Evolutionary conservation across 2,113 vertebrate species (phyloP).

Genomic region (Boulengeromyrus knoepffleri): DNA sequence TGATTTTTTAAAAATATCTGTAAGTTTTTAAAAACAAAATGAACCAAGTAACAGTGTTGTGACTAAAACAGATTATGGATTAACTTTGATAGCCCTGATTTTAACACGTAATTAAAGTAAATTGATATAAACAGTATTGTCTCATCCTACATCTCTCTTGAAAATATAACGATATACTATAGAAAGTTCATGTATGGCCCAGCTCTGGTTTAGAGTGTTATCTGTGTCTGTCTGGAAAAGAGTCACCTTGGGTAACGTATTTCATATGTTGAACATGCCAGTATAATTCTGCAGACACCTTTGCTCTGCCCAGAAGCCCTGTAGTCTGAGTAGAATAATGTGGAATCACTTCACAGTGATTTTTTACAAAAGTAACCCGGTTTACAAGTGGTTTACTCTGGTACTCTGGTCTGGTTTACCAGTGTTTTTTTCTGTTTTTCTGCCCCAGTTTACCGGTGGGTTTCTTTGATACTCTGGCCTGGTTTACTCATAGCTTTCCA

Average conservation of each 20-base stretch:
- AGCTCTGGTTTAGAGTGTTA: neutral
- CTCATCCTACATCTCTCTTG: neutral
- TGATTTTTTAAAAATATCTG: neutral
- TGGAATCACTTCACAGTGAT: no score
- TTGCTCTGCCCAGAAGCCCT: no score
- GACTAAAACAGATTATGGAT: no score
- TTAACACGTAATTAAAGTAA: neutral
- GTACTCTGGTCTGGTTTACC: constrained; percentile 21
- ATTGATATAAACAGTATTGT: neutral
- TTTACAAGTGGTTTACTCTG: constrained; percentile 18
- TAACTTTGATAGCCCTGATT: neutral
- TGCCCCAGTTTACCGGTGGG: no score
- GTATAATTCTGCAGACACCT: no score
- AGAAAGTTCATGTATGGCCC: neutral
- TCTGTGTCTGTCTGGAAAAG: neutral
- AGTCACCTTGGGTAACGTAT: neutral
- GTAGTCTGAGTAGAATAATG: no score
- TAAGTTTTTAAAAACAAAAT: neutral
- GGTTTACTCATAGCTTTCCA: no score
- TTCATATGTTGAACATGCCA: no score
- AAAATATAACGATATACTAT: neutral
- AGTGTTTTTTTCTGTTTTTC: neutral
- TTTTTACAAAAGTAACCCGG: neutral
- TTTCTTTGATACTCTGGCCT: no score
- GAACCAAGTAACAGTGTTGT: neutral